Evolutionary conservation across 2,797 vertebrate genomes (phyloP), one percentile per base, ranked within the genome.

Genomic region (Danio kyathit): DNA sequence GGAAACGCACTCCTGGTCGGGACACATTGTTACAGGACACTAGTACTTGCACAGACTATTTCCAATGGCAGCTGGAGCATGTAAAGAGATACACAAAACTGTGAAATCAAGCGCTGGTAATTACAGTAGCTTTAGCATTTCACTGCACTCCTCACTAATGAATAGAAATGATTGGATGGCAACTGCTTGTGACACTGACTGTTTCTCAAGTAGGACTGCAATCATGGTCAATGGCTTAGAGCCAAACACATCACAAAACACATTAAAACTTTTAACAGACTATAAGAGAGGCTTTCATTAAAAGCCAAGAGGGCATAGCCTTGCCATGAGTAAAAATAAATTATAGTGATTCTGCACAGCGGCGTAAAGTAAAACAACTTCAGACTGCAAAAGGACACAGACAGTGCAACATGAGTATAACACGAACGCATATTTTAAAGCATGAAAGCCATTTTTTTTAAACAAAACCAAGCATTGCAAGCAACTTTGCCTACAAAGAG

Each of bases 211-310:
- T 71, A 57, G 57, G 17, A 65, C 66, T 44, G 73, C 73, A 83
- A 76, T 80, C 82, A 71, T 49, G 72, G 72, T 80, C 78, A 83
- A 83, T 80, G 69, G 82, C 73, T 60, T 80, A 9, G 29, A 83
- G 65, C 72, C 63, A 80, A 75, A 76, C 72, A 69, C 76, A 65
- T 80, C 64, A 69, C 13, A 29, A 75, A 74, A 80, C 65, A 61
- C 78, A 80, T 83, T 79, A 57, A 71, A 80, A 76, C 74, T 79
- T 70, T 76, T 61, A 75, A 40, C 71, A 54, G 73, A 46, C 80
- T 70, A 40, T 71, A 48, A 38, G 41, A 54, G 56, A 57, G 46
- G 60, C 52, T 54, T 63, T 46, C 71, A 65, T 80, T 80, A 57
- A 64, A 75, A 72, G 57, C 43, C 66, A 76, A 64, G 70, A 63